Percentiles rank a stretch among this genome's conserved stretches.
Evolutionary conservation across 2,113 vertebrate species (phyloP).

Genomic region (Aphyosemion australe): DNA sequence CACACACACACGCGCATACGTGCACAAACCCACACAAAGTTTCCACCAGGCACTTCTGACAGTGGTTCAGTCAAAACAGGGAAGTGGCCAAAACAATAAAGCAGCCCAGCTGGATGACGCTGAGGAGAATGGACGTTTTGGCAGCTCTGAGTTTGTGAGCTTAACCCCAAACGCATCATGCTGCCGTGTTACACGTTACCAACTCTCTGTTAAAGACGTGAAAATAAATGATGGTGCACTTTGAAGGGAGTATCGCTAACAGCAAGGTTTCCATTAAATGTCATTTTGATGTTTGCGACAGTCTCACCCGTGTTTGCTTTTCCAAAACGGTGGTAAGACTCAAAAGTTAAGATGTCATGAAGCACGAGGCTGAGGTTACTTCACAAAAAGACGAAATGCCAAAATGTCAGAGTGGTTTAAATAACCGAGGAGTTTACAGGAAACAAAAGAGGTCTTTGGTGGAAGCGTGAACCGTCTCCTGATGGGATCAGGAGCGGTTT

Average conservation of each 20-base stretch:
- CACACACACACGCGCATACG: constrained; percentile 11
- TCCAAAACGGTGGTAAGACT: constrained; percentile 7
- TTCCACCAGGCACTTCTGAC: constrained; percentile 48
- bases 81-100: constrained; percentile 56
- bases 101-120: constrained; percentile 40
- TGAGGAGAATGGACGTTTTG: constrained; percentile 11
- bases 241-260: constrained; percentile 12
- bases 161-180: constrained; percentile 29
- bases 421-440: background rate
- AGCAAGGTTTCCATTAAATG: constrained; percentile 21
- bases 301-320: constrained; percentile 39
- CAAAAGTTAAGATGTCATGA: constrained; percentile 27
- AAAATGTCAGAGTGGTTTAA: background rate
- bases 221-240: constrained; percentile 11
- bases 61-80: constrained; percentile 46
- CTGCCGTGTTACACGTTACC: constrained; percentile 20
- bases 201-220: constrained; percentile 9
- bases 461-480: background rate
- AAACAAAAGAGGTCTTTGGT: background rate
- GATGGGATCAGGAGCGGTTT: background rate
- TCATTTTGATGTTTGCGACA: constrained; percentile 18
- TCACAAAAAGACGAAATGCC: background rate
- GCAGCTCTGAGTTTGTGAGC: constrained; percentile 31
- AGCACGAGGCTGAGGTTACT: constrained; percentile 14
- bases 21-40: constrained; percentile 10